phyloP scores from a whole-genome alignment of 2,888 invertebrate genomes.

The Eupithecia abbreviata region DNA sequence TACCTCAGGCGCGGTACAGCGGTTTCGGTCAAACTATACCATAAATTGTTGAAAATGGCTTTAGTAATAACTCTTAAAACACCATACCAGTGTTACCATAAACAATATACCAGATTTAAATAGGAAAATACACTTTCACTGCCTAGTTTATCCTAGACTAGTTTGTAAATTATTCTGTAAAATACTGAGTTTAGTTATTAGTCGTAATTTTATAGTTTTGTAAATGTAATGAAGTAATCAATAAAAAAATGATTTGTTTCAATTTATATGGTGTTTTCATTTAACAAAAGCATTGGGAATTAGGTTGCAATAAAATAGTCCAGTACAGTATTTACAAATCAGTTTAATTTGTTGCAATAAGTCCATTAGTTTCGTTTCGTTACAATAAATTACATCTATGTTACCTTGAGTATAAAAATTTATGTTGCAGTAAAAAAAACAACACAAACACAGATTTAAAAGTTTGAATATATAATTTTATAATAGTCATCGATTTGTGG shows the following conservation, averaged over 20 bases:
- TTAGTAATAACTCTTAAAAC: constrained; percentile 47
- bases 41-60: constrained; percentile 29
- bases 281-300: constrained; percentile 29
- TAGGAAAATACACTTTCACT: constrained; percentile 55
- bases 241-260: constrained; percentile 57
- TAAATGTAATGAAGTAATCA: constrained; percentile 59
- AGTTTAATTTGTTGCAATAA: constrained; percentile 80
- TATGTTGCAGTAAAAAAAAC: constrained; percentile 70
- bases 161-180: constrained; percentile 76
- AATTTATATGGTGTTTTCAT: constrained; percentile 9
- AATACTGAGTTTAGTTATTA: constrained; percentile 59
- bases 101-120: constrained; percentile 18
- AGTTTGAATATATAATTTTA: constrained; percentile 56
- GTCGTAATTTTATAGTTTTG: constrained; percentile 56
- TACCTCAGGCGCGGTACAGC: too few species aligned
- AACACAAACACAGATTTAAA: constrained; percentile 73
- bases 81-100: constrained; percentile 59
- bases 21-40: constrained; percentile 3
- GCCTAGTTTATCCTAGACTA: constrained; percentile 58
- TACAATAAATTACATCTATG: constrained; percentile 72
- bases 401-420: constrained; percentile 78
- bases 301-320: constrained; percentile 45
- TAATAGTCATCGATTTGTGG: constrained; percentile 66
- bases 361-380: constrained; percentile 70
- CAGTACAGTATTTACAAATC: constrained; percentile 75